Evolutionary conservation across 2,888 invertebrate species (phyloP).

Genomic region (Diarsia mendica): DNA sequence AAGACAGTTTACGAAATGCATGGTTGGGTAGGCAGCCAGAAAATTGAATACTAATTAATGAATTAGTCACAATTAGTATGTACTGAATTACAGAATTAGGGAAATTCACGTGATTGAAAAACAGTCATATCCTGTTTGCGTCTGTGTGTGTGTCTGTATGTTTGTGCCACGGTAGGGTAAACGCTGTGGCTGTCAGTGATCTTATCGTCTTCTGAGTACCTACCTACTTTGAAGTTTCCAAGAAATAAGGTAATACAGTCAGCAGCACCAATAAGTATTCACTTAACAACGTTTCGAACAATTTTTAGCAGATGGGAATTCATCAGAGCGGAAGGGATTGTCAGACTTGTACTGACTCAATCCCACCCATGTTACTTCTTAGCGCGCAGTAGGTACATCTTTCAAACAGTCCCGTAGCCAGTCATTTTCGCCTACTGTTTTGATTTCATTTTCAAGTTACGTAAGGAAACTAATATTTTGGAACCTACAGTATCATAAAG

Average conservation of each 20-base stretch:
- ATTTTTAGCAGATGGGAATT: too few species aligned
- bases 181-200: slow-evolving; percentile 24
- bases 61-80: slow-evolving; percentile 31
- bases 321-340: too few species aligned
- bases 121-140: slow-evolving; percentile 49
- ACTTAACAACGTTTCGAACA: too few species aligned
- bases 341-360: too few species aligned
- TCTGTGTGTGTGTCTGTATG: background rate
- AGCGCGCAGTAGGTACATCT: too few species aligned
- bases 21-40: background rate
- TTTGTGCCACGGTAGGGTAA: slow-evolving; percentile 5
- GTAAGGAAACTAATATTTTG: too few species aligned
- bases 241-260: slow-evolving; percentile 32
- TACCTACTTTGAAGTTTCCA: slow-evolving; percentile 39
- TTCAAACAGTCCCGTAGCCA: too few species aligned
- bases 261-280: too few species aligned
- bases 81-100: slow-evolving; percentile 9
- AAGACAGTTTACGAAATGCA: background rate
- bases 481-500: too few species aligned
- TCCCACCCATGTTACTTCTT: too few species aligned
- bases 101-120: slow-evolving; percentile 26
- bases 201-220: slow-evolving; percentile 38
- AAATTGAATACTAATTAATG: slow-evolving; percentile 14
- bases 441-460: too few species aligned
- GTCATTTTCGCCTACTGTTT: too few species aligned